Conservation (phyloP, 2,113 vertebrate species). For the Gallinago jamesoni region DNA sequence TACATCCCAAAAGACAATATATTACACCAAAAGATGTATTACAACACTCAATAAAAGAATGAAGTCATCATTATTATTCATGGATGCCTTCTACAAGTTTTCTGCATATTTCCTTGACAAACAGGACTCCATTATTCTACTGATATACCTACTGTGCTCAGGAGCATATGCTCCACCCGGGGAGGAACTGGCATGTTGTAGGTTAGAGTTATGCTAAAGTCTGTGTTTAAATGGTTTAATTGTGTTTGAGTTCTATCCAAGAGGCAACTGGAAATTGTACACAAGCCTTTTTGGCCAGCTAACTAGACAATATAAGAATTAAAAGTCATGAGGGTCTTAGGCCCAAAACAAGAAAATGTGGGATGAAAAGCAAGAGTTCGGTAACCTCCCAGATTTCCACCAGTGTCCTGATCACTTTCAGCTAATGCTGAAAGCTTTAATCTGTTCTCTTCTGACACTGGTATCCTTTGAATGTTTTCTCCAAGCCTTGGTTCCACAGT, state of each 20-base stretch:
- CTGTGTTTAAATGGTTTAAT: background rate
- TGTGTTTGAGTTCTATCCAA: background rate
- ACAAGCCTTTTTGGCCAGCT: background rate
- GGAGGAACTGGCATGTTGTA: fast-evolving
- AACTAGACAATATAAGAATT: background rate
- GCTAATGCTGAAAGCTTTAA: background rate
- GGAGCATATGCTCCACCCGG: background rate
- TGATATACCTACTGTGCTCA: background rate
- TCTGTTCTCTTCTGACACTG: background rate
- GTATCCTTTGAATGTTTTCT: background rate
- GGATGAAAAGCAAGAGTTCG: background rate
- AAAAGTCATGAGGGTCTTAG: background rate
- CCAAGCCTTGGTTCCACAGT: background rate
- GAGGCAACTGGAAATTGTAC: background rate
- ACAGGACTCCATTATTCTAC: background rate
- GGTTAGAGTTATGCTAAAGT: background rate
- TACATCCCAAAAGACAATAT: background rate
- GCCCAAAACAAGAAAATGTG: background rate
- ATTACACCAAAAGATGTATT: background rate
- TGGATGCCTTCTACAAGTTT: background rate
- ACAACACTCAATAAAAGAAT: background rate
- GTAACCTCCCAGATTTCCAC: background rate
- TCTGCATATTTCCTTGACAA: background rate
- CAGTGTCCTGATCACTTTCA: background rate
- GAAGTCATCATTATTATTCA: background rate